phyloP scores from a whole-genome alignment of 2,797 vertebrate species.

The Lacerta bilineata region DNA sequence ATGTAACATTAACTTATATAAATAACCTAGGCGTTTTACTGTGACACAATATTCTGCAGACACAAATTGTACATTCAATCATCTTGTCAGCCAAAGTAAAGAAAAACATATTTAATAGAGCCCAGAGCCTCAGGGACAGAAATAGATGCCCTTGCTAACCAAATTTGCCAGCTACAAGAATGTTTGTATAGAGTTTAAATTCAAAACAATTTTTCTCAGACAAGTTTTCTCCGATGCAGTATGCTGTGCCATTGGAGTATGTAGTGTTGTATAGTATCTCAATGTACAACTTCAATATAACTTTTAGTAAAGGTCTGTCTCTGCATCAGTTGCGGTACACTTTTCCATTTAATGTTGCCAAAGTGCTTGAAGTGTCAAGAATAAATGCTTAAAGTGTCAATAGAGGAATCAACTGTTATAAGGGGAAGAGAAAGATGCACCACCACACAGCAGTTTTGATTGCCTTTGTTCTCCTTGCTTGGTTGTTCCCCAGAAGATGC shows the following conservation, averaged over 20 bases:
- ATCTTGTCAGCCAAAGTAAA: slow-evolving; percentile 50
- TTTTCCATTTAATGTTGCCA: slow-evolving; percentile 16
- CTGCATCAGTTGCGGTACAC: background rate
- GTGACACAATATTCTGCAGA: slow-evolving; percentile 35
- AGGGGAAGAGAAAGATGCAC: background rate
- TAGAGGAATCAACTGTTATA: background rate
- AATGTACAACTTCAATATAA: background rate
- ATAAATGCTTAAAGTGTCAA: background rate
- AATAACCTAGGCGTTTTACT: slow-evolving; percentile 22
- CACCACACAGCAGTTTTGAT: background rate
- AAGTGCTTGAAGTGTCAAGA: background rate
- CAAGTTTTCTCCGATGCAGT: background rate
- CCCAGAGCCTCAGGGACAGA: slow-evolving; percentile 27
- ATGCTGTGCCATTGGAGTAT: background rate
- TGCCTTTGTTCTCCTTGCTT: background rate
- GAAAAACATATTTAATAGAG: slow-evolving; percentile 50
- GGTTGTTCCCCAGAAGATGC: background rate
- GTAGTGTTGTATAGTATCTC: background rate
- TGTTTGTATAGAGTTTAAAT: slow-evolving; percentile 28
- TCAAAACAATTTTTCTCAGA: slow-evolving; percentile 13
- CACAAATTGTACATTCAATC: slow-evolving; percentile 52
- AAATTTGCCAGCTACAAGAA: slow-evolving; percentile 34
- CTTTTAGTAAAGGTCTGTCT: background rate
- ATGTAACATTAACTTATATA: slow-evolving; percentile 41
- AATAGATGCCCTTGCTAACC: slow-evolving; percentile 45